Conservation (phyloP, 2,113 vertebrate genomes). For the Turnix velox region DNA sequence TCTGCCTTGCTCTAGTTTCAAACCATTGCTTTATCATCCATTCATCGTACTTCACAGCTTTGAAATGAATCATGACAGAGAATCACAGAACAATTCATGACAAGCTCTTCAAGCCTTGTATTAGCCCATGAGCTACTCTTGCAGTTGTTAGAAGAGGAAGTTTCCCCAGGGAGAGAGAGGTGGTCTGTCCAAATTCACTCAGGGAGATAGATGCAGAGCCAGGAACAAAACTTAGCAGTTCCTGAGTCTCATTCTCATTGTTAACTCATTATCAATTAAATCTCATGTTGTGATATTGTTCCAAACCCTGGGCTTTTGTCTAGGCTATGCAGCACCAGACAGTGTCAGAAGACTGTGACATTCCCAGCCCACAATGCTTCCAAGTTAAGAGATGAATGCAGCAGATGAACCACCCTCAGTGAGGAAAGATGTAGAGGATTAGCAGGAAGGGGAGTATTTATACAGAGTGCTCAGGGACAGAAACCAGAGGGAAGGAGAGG, state of each 20-base stretch:
- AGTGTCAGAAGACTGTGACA: background rate
- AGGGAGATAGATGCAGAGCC: conserved; percentile 3
- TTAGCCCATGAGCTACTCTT: background rate
- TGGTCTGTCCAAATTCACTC: background rate
- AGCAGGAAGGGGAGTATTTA: background rate
- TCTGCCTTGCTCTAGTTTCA: too few species aligned
- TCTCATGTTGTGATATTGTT: background rate
- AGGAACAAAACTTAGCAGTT: conserved; percentile 26
- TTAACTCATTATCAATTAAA: conserved; percentile 4
- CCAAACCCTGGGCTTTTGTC: background rate
- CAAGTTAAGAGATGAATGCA: background rate
- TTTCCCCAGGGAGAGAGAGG: background rate
- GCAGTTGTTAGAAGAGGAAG: background rate
- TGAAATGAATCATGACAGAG: background rate
- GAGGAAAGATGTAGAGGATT: background rate
- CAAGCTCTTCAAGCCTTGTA: background rate
- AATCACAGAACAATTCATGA: background rate
- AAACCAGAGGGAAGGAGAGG: background rate
- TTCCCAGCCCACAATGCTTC: background rate
- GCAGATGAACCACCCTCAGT: background rate
- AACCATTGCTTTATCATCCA: too few species aligned
- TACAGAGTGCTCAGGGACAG: background rate
- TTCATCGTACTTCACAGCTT: background rate
- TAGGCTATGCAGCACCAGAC: background rate
- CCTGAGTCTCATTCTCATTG: background rate